These are phyloP conservation scores for Leptothorax acervorum DNA, from an alignment of 2,888 invertebrate genomes.

Conservation along the genomic window DNA sequence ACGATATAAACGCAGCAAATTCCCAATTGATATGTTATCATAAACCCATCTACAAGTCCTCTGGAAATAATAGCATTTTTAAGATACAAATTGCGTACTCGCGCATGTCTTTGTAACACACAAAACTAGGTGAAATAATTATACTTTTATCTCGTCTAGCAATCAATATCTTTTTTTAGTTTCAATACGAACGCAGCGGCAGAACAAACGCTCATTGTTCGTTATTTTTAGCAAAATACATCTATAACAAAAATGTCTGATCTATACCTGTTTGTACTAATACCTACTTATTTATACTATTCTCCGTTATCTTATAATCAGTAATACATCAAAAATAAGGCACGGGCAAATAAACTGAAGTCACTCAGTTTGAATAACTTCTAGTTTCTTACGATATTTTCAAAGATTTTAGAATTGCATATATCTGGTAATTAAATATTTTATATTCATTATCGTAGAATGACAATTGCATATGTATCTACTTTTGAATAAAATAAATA, in stretches of 20 bases:
- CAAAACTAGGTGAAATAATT: conserved; percentile 1
- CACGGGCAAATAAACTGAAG: not conserved
- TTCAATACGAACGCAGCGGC: not conserved
- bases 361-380: not conserved
- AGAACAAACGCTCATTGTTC: not conserved
- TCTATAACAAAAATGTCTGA: not conserved
- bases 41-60: conserved; percentile 89
- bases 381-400: not conserved
- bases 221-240: not conserved
- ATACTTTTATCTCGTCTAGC: not conserved
- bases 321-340: not conserved
- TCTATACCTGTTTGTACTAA: not conserved
- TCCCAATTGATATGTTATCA: conserved; percentile 94
- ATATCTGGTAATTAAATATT: not conserved
- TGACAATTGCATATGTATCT: not conserved
- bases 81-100: conserved; percentile 45
- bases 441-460: not conserved
- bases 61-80: conserved; percentile 83
- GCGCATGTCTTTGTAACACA: conserved; percentile 30
- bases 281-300: not conserved
- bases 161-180: conserved; percentile 13
- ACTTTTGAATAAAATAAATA: not conserved
- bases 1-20: conserved; percentile 95
- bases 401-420: not conserved
- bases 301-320: not conserved